A percentile compares a stretch with the other conserved stretches of the same genome.
phyloP scores from a whole-genome alignment of 1,140 invertebrate genomes.

The Pissodes strobi region DNA sequence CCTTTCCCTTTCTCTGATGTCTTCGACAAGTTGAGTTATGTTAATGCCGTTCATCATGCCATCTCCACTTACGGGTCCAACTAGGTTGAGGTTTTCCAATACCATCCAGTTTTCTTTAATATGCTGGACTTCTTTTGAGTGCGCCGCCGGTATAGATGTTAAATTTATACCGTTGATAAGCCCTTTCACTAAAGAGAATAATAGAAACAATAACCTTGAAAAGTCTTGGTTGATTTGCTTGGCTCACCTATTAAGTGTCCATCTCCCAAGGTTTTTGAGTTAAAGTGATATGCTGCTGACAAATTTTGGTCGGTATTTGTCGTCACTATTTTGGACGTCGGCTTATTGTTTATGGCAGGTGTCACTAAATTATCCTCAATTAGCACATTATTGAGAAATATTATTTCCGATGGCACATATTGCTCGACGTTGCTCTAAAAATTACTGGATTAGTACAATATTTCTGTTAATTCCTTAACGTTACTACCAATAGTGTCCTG shows the following conservation, averaged over 20 bases:
- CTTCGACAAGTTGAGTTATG: constrained; percentile 40
- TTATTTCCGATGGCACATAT: constrained; percentile 42
- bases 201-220: not conserved
- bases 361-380: constrained; percentile 45
- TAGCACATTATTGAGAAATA: constrained; percentile 50
- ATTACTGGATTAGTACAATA: constrained; percentile 1
- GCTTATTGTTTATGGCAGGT: constrained; percentile 48
- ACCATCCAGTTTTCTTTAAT: constrained; percentile 53
- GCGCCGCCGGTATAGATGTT: constrained; percentile 37
- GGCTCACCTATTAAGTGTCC: constrained; percentile 32
- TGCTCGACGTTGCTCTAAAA: constrained; percentile 44
- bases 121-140: constrained; percentile 38
- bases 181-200: constrained; percentile 34
- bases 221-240: not conserved
- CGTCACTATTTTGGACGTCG: constrained; percentile 46
- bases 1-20: constrained; percentile 39
- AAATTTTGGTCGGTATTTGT: constrained; percentile 51
- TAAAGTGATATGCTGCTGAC: constrained; percentile 43
- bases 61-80: constrained; percentile 45
- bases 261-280: constrained; percentile 26
- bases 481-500: constrained; percentile 47
- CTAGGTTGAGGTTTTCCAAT: constrained; percentile 49
- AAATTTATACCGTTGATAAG: constrained; percentile 49
- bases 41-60: constrained; percentile 49
- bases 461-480: too few relatives aligned